Base-by-base conservation (phyloP, 2,113 vertebrate genomes). In the Gymnobelideus leadbeateri region DNA sequence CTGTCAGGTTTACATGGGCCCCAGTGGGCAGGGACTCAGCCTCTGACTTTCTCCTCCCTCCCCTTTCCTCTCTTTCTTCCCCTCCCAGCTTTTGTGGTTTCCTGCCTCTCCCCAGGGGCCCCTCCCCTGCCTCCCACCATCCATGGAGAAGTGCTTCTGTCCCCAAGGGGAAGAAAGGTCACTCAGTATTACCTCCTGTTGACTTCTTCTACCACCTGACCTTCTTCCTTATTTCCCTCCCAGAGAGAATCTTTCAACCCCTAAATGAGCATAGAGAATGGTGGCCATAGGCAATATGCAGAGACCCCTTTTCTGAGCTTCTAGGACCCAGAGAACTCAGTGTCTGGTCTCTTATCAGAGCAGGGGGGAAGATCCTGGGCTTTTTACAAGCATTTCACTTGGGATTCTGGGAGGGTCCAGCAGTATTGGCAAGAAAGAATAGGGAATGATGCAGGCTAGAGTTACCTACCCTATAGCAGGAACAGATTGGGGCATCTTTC, bases 341-440 rank as follows among this genome's bases (percentile, higher is more conserved):
- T 3, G 14, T 14, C 28, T 3, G 28, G 28, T 68, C 26, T 14
- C 28, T 14, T 68, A 12, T 68, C 31, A 68, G 2, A 3, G 11
- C 57, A 37, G 2, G 28, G 10, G 10, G 37, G 10, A 68, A 0
- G 0, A 14, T 11, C 31, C 1, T 68, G 10, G 3, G 3, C 10
- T 37, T 68, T 57, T 7, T 1, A 11, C 55, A 57, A 28, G 55
- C 26, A 57, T 28, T 57, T 57, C 10, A 28, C 55, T 57, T 26
- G 8, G 8, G 26, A 25, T 57, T 2, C 9, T 57, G 26, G 26
- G 25, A 57, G 25, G 55, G 8, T 28, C 26, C 1, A 28, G 28
- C 55, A 57, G 25, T n/a, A n/a, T n/a, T n/a, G n/a, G n/a, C n/a
- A n/a, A n/a, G n/a, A n/a, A n/a, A n/a, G n/a, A n/a, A n/a, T n/a